Evolutionary conservation across 2,113 vertebrate species (phyloP).

Genomic region (Cynocephalus volans): DNA sequence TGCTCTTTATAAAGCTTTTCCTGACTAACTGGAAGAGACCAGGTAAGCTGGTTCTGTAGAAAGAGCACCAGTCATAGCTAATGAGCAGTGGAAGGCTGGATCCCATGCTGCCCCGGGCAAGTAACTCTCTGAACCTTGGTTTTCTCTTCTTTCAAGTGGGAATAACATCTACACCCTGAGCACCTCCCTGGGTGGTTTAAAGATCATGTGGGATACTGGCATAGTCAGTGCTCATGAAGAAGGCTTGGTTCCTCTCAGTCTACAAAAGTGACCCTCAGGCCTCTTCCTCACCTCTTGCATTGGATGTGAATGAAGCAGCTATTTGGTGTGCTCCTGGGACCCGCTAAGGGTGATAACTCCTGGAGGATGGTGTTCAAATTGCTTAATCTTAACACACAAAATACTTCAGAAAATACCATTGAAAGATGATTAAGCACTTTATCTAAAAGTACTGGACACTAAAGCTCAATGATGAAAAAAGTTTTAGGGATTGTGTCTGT

Average conservation of each 20-base stretch:
- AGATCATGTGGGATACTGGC: neutral
- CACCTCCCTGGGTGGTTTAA: neutral
- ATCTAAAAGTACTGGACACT: neutral
- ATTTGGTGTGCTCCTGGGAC: neutral
- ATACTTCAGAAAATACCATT: neutral
- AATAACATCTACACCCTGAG: neutral
- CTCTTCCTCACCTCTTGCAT: neutral
- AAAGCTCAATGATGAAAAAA: neutral
- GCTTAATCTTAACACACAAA: neutral
- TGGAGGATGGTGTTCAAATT: neutral
- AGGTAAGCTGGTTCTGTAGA: neutral
- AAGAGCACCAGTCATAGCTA: neutral
- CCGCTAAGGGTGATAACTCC: neutral
- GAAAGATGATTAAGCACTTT: neutral
- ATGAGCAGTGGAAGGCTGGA: neutral
- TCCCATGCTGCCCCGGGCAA: neutral
- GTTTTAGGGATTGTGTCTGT: neutral
- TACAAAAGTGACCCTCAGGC: neutral
- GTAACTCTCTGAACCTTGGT: neutral
- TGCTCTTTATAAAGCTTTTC: neutral
- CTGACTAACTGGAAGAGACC: neutral
- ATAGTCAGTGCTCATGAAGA: neutral
- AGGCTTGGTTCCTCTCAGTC: neutral
- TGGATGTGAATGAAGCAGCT: neutral
- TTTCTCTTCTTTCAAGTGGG: neutral